A percentile compares a stretch with the other conserved stretches of the same genome.
These are phyloP conservation scores for Sinocyclocheilus grahami DNA, from an alignment of 2,113 vertebrate genomes.

Conservation along the genomic window DNA sequence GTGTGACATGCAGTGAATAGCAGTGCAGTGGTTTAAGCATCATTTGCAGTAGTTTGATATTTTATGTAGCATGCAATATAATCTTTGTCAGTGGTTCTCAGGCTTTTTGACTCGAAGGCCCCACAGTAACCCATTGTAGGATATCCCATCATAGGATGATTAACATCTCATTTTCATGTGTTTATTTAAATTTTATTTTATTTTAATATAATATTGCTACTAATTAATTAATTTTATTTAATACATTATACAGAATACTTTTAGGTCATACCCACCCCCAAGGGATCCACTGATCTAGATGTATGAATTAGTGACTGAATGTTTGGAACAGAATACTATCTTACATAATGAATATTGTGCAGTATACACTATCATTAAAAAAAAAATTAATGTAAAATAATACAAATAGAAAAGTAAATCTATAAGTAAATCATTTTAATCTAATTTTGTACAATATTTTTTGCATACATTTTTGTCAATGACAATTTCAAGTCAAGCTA, in stretches of 20 bases:
- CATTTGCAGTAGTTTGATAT: background rate
- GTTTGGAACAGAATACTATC: background rate
- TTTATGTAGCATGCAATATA: background rate
- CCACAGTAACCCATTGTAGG: background rate
- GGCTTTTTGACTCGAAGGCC: background rate
- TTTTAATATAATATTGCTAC: background rate
- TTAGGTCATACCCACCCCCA: background rate
- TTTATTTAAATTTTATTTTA: background rate
- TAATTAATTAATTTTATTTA: background rate
- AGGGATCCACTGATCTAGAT: background rate
- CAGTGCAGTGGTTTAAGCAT: background rate
- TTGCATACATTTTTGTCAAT: background rate
- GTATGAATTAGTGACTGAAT: background rate
- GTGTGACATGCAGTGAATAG: background rate
- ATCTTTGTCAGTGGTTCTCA: background rate
- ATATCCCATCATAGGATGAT: background rate
- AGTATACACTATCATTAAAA: background rate
- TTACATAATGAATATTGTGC: background rate
- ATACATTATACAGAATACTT: background rate
- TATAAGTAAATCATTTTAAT: background rate
- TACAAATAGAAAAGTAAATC: background rate
- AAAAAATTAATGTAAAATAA: background rate
- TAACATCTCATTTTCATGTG: background rate
- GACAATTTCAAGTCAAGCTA: background rate
- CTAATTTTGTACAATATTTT: background rate